Evolutionary conservation across 2,888 invertebrate genomes (phyloP).

Genomic region (Conops quadrifasciatus): DNA sequence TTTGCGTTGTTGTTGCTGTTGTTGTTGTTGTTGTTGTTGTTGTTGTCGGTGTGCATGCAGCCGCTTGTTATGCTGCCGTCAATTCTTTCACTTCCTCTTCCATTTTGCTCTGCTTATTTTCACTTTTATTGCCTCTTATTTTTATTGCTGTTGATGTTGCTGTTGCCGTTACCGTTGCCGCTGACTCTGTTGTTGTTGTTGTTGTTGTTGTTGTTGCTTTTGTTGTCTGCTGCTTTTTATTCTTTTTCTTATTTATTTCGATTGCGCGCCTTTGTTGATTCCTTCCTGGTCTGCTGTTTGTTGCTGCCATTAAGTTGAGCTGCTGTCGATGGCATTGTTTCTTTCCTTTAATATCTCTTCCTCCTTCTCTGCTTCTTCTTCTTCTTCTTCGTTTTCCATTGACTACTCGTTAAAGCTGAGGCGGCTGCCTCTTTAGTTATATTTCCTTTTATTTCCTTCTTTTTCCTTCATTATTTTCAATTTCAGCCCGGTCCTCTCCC

Average conservation of each 20-base stretch:
- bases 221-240: slow-evolving; percentile 12
- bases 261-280: slow-evolving; percentile 19
- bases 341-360: background rate
- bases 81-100: slow-evolving; percentile 33
- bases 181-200: no score
- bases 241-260: slow-evolving; percentile 10
- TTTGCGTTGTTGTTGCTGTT: slow-evolving; percentile 38
- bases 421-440: no score
- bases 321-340: background rate
- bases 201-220: slow-evolving; percentile 42
- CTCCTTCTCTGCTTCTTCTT: no score
- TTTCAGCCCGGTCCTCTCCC: background rate
- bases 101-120: slow-evolving; percentile 31
- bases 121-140: slow-evolving; percentile 39
- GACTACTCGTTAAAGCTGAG: no score
- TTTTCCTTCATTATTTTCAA: no score
- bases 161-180: background rate
- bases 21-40: slow-evolving; percentile 39
- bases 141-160: slow-evolving; percentile 35
- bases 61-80: slow-evolving; percentile 47
- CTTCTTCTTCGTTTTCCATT: no score
- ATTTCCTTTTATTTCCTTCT: no score
- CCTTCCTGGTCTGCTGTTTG: background rate
- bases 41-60: background rate
- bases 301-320: no score